Percentiles rank a stretch among this genome's conserved stretches.
These are phyloP conservation scores for Peromyscus eremicus DNA, from an alignment of 2,797 vertebrate species.

Conservation along the genomic window DNA sequence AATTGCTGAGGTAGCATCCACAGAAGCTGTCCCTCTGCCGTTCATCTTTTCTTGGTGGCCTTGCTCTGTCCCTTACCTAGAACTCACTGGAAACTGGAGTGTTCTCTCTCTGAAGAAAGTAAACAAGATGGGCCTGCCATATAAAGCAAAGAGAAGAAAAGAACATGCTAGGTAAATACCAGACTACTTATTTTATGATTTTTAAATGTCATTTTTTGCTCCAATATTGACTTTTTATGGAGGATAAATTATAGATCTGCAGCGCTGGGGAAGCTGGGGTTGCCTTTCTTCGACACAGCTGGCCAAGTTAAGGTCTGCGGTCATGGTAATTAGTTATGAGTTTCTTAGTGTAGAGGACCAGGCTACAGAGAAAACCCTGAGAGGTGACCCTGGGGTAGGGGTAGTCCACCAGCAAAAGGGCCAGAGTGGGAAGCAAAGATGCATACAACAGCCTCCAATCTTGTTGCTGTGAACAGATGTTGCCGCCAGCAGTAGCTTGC, in stretches of 20 bases:
- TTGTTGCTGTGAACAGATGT: conserved; percentile 75
- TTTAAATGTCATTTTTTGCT: conserved; percentile 90
- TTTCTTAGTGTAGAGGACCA: conserved; percentile 67
- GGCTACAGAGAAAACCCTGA: conserved; percentile 73
- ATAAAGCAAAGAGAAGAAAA: conserved; percentile 84
- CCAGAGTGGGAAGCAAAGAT: conserved; percentile 47
- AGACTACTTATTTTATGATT: conserved; percentile 90
- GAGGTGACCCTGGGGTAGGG: conserved; percentile 76
- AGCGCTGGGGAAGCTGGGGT: conserved; percentile 79
- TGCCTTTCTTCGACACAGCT: conserved; percentile 83
- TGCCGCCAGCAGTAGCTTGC: conserved; percentile 66
- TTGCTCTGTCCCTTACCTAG: conserved; percentile 56
- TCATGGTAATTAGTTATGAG: conserved; percentile 84
- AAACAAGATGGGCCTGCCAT: conserved; percentile 77
- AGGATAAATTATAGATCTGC: conserved; percentile 88
- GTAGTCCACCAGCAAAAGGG: conserved; percentile 61
- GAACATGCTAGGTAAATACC: conserved; percentile 88
- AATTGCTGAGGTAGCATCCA: background rate
- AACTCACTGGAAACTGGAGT: conserved; percentile 61
- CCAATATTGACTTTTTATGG: conserved; percentile 89
- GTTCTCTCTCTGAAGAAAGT: conserved; percentile 82
- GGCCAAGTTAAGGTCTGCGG: conserved; percentile 85
- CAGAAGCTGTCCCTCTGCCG: background rate
- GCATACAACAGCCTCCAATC: conserved; percentile 20
- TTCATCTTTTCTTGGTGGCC: conserved; percentile 60